Evolutionary conservation across 2,888 invertebrate genomes (phyloP).

Genomic region (Troides helena): DNA sequence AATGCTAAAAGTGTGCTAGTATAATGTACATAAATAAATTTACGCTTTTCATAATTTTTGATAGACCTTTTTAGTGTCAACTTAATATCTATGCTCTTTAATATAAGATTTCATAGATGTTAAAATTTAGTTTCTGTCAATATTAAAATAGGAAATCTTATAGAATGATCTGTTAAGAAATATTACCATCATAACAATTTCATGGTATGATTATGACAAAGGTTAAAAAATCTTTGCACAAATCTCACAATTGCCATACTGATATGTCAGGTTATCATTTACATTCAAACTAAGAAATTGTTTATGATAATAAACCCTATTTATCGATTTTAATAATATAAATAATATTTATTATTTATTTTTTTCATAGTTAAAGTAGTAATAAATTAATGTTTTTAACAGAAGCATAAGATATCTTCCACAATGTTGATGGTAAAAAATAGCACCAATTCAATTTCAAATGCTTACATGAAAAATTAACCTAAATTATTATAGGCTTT

Average conservation of each 20-base stretch:
- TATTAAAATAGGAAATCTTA: not conserved
- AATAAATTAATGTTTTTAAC: conserved; percentile 18
- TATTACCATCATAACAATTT: not conserved
- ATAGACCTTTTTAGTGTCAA: too few species aligned
- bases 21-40: not conserved
- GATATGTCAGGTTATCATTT: conserved; percentile 19
- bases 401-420: conserved; percentile 27
- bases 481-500: conserved; percentile 10
- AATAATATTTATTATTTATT: conserved; percentile 17
- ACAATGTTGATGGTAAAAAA: conserved; percentile 44
- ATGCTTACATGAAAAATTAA: conserved; percentile 25
- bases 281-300: not conserved
- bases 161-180: not conserved
- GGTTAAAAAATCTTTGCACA: not conserved
- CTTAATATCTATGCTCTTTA: too few species aligned
- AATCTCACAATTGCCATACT: conserved; percentile 5
- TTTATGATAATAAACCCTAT: not conserved
- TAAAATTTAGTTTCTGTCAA: not conserved
- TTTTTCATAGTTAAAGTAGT: conserved; percentile 21
- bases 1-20: not conserved
- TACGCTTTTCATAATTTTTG: not conserved
- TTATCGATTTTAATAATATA: conserved; percentile 23
- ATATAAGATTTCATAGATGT: not conserved
- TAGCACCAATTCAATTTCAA: conserved; percentile 68
- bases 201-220: not conserved